phyloP scores from a whole-genome alignment of 1,140 invertebrate genomes.

The Lordiphosa collinella region DNA sequence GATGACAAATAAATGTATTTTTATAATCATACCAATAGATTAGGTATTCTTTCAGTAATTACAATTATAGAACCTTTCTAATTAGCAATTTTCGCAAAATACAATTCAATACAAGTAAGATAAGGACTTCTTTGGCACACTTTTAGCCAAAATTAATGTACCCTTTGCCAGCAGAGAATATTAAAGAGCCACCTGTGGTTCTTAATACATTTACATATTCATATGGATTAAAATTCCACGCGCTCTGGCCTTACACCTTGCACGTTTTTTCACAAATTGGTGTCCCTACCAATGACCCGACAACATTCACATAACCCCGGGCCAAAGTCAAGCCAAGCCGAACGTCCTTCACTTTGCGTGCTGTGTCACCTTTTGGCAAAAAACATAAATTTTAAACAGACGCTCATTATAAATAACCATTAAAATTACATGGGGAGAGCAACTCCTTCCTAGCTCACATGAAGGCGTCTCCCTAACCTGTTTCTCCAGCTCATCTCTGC shows the following conservation, averaged over 20 bases:
- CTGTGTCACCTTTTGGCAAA: constrained; percentile 53
- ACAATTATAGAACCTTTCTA: no score
- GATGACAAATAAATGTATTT: no score
- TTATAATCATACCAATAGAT: no score
- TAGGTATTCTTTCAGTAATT: no score
- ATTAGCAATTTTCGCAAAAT: no score
- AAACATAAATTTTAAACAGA: constrained; percentile 58
- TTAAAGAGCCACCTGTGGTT: constrained; percentile 32
- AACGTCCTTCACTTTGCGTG: constrained; percentile 45
- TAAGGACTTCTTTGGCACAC: no score
- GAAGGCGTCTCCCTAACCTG: neutral
- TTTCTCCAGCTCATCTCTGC: constrained; percentile 14
- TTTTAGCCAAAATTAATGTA: neutral
- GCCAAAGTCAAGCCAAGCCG: constrained; percentile 9
- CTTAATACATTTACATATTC: constrained; percentile 21
- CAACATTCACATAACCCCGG: constrained; percentile 63
- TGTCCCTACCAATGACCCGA: constrained; percentile 53
- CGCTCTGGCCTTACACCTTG: constrained; percentile 56
- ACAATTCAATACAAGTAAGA: no score
- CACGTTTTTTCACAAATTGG: constrained; percentile 13
- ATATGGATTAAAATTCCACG: constrained; percentile 31
- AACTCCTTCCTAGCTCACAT: constrained; percentile 1
- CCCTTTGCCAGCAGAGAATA: neutral
- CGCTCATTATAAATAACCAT: constrained; percentile 75
- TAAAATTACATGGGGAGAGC: constrained; percentile 60